These are phyloP conservation scores for Lycophotia porphyrea DNA, from an alignment of 2,888 invertebrate species.

Conservation along the genomic window DNA sequence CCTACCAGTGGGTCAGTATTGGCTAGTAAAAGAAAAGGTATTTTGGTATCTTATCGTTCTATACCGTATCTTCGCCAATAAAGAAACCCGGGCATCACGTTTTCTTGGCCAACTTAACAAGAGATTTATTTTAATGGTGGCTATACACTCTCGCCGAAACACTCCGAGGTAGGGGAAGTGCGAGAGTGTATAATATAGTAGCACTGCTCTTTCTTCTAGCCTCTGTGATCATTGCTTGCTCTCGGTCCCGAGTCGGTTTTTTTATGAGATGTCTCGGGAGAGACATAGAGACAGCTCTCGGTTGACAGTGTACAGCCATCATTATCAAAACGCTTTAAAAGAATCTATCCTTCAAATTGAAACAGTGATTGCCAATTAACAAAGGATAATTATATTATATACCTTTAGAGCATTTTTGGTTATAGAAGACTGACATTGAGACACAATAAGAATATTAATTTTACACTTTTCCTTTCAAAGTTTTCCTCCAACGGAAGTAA, in stretches of 20 bases:
- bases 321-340: neutral
- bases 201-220: neutral
- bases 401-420: neutral
- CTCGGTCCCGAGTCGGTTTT: neutral
- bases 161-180: neutral
- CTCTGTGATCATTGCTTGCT: neutral
- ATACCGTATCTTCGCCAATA: neutral
- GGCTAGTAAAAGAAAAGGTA: neutral
- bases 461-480: slow-evolving; percentile 20
- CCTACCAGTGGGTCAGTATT: neutral
- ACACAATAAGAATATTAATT: slow-evolving; percentile 3
- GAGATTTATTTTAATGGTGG: neutral
- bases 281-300: neutral
- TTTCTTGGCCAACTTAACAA: neutral
- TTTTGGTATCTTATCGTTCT: neutral
- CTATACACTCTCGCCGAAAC: neutral
- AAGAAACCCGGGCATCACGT: neutral
- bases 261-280: neutral
- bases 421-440: neutral
- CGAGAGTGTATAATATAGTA: neutral
- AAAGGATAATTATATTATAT: neutral
- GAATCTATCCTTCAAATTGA: neutral
- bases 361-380: neutral
- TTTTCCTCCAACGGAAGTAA: slow-evolving; percentile 15
- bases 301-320: neutral